A percentile compares a stretch with the other conserved stretches of the same genome.
Evolutionary conservation across 2,797 vertebrate genomes (phyloP).

Genomic region (Carduelis carduelis): DNA sequence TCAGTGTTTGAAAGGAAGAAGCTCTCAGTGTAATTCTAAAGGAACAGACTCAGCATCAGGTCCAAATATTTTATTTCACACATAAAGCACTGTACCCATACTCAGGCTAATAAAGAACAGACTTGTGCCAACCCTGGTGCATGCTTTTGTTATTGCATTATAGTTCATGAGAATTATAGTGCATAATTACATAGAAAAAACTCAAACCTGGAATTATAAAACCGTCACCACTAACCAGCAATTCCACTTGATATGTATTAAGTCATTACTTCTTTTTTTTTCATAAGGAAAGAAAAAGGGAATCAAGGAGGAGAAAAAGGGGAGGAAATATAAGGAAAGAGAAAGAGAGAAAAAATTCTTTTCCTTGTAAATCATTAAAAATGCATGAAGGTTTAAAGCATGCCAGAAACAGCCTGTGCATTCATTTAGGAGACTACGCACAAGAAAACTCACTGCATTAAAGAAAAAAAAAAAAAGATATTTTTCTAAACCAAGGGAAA

Average conservation of each 20-base stretch:
- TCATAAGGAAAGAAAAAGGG: background rate
- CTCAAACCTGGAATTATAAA: conserved; percentile 92
- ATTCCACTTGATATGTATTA: conserved; percentile 91
- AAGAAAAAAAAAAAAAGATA: conserved; percentile 62
- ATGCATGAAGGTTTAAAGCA: conserved; percentile 89
- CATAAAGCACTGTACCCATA: conserved; percentile 82
- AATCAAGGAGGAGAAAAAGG: background rate
- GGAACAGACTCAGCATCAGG: conserved; percentile 65
- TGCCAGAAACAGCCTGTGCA: conserved; percentile 80
- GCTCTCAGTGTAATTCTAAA: conserved; percentile 59
- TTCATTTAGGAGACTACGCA: conserved; percentile 77
- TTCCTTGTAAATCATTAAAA: conserved; percentile 95
- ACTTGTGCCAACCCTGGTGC: conserved; percentile 83
- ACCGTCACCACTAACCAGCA: conserved; percentile 85
- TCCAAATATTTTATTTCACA: conserved; percentile 91
- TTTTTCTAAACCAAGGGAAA: conserved; percentile 68
- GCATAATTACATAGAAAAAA: conserved; percentile 92
- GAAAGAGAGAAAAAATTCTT: conserved; percentile 78
- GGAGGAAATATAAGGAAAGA: background rate
- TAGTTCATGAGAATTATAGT: conserved; percentile 88
- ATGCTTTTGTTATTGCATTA: conserved; percentile 89
- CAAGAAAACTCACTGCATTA: conserved; percentile 63
- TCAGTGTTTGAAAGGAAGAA: conserved; percentile 48
- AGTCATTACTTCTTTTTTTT: conserved; percentile 74
- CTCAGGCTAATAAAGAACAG: conserved; percentile 89